phyloP scores from a whole-genome alignment of 2,797 vertebrate genomes.

The Harpagifer antarcticus region DNA sequence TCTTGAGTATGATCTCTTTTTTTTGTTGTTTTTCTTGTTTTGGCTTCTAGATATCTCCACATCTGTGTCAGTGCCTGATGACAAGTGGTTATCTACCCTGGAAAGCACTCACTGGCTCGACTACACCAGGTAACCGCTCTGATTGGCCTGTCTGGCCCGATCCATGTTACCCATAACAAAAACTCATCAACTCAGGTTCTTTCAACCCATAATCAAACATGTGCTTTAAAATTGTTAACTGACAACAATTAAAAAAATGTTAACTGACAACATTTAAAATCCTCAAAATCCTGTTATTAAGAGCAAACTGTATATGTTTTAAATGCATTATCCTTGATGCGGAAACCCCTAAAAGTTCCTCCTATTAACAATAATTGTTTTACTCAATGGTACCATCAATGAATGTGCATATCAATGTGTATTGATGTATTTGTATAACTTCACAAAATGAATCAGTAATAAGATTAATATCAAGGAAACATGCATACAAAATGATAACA shows the following conservation, averaged over 20 bases:
- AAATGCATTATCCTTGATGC: neutral
- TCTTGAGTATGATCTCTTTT: neutral
- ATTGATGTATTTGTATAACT: neutral
- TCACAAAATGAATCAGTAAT: too few species aligned
- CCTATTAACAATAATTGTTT: neutral
- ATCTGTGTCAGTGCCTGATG: slow-evolving; percentile 86
- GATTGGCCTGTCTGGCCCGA: neutral
- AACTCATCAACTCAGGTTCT: neutral
- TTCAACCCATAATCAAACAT: neutral
- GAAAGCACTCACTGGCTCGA: slow-evolving; percentile 94
- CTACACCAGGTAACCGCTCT: slow-evolving; percentile 86
- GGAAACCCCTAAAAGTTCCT: neutral
- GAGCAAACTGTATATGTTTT: neutral
- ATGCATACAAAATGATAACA: neutral
- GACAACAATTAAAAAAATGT: too few species aligned
- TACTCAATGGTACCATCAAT: neutral
- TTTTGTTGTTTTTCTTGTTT: slow-evolving; percentile 9
- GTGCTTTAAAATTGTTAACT: neutral
- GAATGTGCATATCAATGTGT: neutral
- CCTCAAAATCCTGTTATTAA: neutral
- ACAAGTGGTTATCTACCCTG: slow-evolving; percentile 95
- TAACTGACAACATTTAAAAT: too few species aligned
- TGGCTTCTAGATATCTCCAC: slow-evolving; percentile 83
- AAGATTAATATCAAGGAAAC: too few species aligned
- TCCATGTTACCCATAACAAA: slow-evolving; percentile 4